Percentiles rank a stretch among this genome's conserved stretches.
Evolutionary conservation across 2,113 vertebrate species (phyloP).

Genomic region (Mustela lutreola): DNA sequence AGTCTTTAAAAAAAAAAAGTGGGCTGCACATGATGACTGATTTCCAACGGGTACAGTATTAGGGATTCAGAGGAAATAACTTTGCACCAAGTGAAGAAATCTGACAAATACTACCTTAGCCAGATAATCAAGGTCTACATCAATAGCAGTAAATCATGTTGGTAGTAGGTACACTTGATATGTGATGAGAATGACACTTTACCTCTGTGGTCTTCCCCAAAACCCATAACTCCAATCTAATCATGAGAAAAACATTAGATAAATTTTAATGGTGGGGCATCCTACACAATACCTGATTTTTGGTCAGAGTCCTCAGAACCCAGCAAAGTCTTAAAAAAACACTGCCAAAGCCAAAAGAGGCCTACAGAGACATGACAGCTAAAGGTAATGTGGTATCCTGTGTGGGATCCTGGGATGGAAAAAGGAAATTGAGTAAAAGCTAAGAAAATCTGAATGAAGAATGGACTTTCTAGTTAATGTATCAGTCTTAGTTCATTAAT

Average conservation of each 20-base stretch:
- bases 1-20: background rate
- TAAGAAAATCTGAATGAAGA: background rate
- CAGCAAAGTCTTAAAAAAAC: background rate
- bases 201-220: background rate
- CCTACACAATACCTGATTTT: background rate
- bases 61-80: background rate
- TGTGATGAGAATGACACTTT: background rate
- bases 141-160: background rate
- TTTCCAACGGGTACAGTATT: background rate
- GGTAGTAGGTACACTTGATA: background rate
- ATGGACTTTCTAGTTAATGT: background rate
- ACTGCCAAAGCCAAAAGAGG: background rate
- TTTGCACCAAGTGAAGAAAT: background rate
- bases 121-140: background rate
- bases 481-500: background rate
- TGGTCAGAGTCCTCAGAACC: background rate
- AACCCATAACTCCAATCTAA: background rate
- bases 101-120: background rate
- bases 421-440: background rate
- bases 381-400: background rate
- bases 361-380: background rate
- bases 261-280: background rate
- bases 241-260: background rate
- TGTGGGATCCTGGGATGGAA: background rate
- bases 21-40: background rate